phyloP scores from a whole-genome alignment of 2,113 vertebrate genomes.

The Phaethornis superciliosus region DNA sequence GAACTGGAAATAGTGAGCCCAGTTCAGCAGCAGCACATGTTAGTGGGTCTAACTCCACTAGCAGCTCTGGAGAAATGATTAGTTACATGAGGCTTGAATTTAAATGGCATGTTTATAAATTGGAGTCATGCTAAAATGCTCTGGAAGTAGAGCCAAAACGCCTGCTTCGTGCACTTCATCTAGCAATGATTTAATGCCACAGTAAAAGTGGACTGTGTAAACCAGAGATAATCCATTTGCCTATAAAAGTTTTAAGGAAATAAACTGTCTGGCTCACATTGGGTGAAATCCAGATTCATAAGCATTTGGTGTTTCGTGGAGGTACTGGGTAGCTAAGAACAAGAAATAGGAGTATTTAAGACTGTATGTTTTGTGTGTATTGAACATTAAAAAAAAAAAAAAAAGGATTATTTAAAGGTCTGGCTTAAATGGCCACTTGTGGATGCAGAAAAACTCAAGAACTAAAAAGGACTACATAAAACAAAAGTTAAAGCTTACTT shows the following conservation, averaged over 20 bases:
- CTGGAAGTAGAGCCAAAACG: neutral
- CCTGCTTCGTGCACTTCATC: neutral
- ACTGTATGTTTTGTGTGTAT: fast-evolving
- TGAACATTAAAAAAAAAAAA: neutral
- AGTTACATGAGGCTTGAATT: neutral
- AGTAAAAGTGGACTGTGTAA: neutral
- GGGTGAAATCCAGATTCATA: neutral
- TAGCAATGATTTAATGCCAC: neutral
- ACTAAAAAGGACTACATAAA: neutral
- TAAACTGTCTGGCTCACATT: neutral
- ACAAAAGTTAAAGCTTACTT: neutral
- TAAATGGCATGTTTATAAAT: neutral
- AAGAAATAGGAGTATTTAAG: neutral
- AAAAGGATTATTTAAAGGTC: neutral
- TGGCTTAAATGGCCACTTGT: neutral
- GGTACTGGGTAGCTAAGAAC: neutral
- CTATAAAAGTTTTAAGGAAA: neutral
- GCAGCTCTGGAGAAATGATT: neutral
- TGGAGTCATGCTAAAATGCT: neutral
- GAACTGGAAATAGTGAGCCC: neutral
- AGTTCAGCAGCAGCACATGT: neutral
- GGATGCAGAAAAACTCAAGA: neutral
- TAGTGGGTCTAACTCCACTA: neutral
- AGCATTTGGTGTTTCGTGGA: neutral
- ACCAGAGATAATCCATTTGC: neutral